Base-by-base conservation (phyloP, 64 coral and sea anemone species). In the Catalaphyllia jardinei region DNA sequence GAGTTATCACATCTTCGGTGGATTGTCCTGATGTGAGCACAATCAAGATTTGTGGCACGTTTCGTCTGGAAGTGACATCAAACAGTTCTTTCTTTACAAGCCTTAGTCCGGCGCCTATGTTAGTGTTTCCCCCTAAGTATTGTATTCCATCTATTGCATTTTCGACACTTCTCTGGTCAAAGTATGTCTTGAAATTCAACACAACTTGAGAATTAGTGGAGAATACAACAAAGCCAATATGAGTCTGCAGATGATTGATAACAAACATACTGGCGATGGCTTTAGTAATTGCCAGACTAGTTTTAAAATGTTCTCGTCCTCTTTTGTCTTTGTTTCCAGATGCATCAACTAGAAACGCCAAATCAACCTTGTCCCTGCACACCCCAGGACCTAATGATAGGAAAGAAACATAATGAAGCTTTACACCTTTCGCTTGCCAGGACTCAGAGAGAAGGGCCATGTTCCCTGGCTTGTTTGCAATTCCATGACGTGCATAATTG, bases 301-400 rank as follows among this genome's bases (percentile, higher is more conserved):
- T 82, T 67, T 88, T 57, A 27, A 96, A 96, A 31, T 96, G 90
- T 49, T 80, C 31, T 12, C 30, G 71, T 65, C 90, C 94, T 18
- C 62, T 69, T 24, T 64, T 76, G 27, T 87, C 75, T n/a, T 89
- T 83, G 38, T 75, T 87, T 18, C 89, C 89, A 3, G 94, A 93
- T 0, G 91, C 91, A 67, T 96, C 94, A 52, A 96, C 38, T 11
- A 96, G 54, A 78, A 96, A 93, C 19, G 72, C 90, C 13, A 92
- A 8, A 60, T 92, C 90, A 18, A 87, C 89, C n/a, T 85, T 85
- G 62, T 85, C 81, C 24, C 81, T 85, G 14, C 81, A 85, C 10
- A 69, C 81, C 9, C 63, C 81, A 85, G 35, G 5, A 71, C 62
- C 81, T 85, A 63, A 71, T 71, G 39, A 85, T 0, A 3, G 65